Conservation (phyloP, 2,113 vertebrate species). For the Lophochroa leadbeateri region DNA sequence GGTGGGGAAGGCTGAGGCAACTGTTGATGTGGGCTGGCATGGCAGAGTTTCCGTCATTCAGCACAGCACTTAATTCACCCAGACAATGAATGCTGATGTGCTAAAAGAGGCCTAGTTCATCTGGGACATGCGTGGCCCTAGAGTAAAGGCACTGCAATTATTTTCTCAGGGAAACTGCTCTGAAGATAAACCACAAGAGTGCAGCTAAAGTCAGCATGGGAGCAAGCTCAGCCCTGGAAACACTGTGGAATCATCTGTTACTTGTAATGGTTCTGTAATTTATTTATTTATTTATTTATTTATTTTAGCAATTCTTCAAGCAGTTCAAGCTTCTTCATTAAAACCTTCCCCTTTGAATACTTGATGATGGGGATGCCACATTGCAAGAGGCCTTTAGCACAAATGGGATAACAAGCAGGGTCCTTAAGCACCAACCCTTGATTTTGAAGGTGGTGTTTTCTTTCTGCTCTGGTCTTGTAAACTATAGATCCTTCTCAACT, state of each 20-base stretch:
- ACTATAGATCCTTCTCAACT: neutral
- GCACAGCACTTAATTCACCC: constrained; percentile 61
- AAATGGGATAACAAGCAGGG: neutral
- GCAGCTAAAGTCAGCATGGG: constrained; percentile 57
- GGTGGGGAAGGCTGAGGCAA: neutral
- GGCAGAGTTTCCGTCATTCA: constrained; percentile 50
- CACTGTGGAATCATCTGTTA: constrained; percentile 45
- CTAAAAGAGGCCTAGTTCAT: constrained; percentile 62
- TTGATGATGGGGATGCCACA: neutral
- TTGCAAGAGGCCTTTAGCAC: neutral
- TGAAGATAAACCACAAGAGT: constrained; percentile 71
- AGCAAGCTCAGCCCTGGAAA: constrained; percentile 51
- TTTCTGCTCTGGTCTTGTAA: neutral
- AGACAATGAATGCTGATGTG: constrained; percentile 68
- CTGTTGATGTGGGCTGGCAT: constrained; percentile 30
- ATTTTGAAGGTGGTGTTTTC: neutral
- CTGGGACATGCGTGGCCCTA: constrained; percentile 68
- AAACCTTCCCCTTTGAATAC: constrained; percentile 41
- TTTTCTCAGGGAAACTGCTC: constrained; percentile 72
- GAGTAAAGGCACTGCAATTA: constrained; percentile 42
- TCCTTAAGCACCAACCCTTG: neutral
- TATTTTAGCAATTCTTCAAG: constrained; percentile 27
- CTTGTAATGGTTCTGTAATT: constrained; percentile 47
- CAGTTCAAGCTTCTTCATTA: constrained; percentile 48
- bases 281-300: neutral